These are phyloP conservation scores for Uria aalge DNA, from an alignment of 2,113 vertebrate species.

Conservation along the genomic window DNA sequence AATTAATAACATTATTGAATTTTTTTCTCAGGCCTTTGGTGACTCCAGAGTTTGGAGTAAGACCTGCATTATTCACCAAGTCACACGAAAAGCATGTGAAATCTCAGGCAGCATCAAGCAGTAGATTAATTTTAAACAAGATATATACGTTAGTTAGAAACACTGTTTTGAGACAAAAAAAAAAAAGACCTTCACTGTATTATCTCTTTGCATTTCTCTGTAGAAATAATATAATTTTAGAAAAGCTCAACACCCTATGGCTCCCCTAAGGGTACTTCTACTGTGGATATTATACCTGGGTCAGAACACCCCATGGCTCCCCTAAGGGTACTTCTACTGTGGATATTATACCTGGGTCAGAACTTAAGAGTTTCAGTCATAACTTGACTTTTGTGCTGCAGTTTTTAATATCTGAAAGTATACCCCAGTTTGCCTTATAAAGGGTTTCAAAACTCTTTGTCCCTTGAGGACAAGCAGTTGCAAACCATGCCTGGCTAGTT, in stretches of 20 bases:
- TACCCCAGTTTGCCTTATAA: not conserved
- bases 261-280: not conserved
- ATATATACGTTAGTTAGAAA: not conserved
- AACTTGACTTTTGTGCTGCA: not conserved
- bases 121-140: not conserved
- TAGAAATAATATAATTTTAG: not conserved
- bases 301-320: not conserved
- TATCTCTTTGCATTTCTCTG: not conserved
- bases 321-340: not conserved
- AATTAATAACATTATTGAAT: not conserved
- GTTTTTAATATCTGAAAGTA: not conserved
- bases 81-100: not conserved
- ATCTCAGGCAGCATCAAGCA: not conserved
- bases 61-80: not conserved
- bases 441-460: not conserved
- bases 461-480: not conserved
- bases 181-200: not conserved
- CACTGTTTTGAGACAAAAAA: not conserved
- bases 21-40: not conserved
- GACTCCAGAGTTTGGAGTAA: not conserved
- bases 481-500: not conserved
- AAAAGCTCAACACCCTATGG: not conserved
- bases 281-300: not conserved
- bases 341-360: not conserved
- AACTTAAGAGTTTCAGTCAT: not conserved